Evolutionary conservation across 2,888 invertebrate genomes (phyloP).

Genomic region (Platynereis dumerilii): DNA sequence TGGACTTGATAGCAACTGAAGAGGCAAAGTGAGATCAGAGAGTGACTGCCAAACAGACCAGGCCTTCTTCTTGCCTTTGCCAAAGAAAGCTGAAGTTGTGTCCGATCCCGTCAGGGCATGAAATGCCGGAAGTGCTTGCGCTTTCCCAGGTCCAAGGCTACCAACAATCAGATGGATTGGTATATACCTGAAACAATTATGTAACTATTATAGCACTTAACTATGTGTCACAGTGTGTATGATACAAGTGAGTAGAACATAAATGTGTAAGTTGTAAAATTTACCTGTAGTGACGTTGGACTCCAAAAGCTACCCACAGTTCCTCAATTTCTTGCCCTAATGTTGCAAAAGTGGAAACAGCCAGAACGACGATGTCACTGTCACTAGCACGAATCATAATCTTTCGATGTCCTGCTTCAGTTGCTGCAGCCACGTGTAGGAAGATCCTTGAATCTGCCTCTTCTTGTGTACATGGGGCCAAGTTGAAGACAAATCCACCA

Average conservation of each 20-base stretch:
- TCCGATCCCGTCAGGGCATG: too few relatives aligned
- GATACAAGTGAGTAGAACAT: too few relatives aligned
- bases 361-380: background rate
- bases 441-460: background rate
- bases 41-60: conserved; percentile 19
- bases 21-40: conserved; percentile 10
- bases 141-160: background rate
- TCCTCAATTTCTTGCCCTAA: background rate
- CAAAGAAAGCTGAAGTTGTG: too few relatives aligned
- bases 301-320: background rate
- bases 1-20: conserved; percentile 8
- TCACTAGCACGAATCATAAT: background rate
- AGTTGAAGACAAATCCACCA: too few relatives aligned
- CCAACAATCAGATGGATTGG: background rate
- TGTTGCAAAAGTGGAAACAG: background rate
- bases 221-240: too few relatives aligned
- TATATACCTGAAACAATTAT: conserved; percentile 9
- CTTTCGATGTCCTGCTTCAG: background rate
- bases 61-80: too few relatives aligned
- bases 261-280: too few relatives aligned
- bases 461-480: too few relatives aligned
- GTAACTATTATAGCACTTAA: too few relatives aligned
- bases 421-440: background rate
- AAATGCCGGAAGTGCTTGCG: conserved; percentile 5
- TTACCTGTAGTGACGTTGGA: background rate